Conservation (phyloP, 2,113 vertebrate species). For the Poecilia latipinna region DNA sequence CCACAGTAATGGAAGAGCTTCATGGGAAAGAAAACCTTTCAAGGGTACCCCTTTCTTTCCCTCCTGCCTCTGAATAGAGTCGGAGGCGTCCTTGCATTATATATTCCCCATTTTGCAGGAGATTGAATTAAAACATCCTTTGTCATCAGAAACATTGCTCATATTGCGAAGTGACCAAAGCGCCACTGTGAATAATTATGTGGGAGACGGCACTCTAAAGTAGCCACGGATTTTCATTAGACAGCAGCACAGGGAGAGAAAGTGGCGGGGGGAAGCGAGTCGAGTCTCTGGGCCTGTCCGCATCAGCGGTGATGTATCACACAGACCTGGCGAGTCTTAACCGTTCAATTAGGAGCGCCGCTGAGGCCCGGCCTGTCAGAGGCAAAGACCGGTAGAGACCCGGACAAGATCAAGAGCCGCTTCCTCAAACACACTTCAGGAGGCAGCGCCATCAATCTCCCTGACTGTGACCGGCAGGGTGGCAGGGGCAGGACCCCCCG, state of each 20-base stretch:
- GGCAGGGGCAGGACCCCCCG: conserved; percentile 54
- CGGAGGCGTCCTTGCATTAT: conserved; percentile 60
- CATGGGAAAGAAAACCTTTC: conserved; percentile 60
- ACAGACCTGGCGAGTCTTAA: conserved; percentile 63
- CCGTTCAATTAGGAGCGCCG: conserved; percentile 74
- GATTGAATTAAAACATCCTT: conserved; percentile 69
- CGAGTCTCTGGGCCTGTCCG: conserved; percentile 45
- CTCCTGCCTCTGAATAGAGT: conserved; percentile 49
- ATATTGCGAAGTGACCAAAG: conserved; percentile 58
- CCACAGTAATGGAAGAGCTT: conserved; percentile 59
- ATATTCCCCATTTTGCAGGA: conserved; percentile 47
- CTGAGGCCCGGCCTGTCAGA: conserved; percentile 64
- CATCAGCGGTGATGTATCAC: conserved; percentile 69
- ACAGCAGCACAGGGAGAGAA: conserved; percentile 37
- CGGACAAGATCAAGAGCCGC: conserved; percentile 71
- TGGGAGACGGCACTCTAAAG: conserved; percentile 50
- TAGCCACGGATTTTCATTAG: conserved; percentile 68
- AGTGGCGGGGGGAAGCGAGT: conserved; percentile 22
- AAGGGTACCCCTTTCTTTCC: conserved; percentile 53
- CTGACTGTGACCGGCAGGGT: conserved; percentile 53
- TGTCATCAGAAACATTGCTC: conserved; percentile 69
- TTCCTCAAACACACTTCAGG: conserved; percentile 70
- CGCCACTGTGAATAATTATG: conserved; percentile 60
- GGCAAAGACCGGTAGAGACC: conserved; percentile 58
- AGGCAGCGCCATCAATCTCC: conserved; percentile 67